Conservation (phyloP, 2,113 vertebrate genomes). For the Plotosus lineatus region DNA sequence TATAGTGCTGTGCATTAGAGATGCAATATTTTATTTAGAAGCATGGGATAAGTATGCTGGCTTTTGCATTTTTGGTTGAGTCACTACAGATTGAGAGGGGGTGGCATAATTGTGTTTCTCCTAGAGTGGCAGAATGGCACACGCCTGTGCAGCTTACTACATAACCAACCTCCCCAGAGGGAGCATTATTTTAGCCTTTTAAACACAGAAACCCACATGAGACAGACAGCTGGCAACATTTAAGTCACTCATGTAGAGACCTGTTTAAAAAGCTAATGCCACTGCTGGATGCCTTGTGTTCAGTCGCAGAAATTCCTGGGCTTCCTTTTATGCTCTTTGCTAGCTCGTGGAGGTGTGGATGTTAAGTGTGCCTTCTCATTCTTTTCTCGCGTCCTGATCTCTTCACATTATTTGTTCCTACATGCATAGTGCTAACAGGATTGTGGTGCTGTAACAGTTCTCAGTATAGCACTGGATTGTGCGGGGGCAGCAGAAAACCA, state of each 20-base stretch:
- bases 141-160: constrained; percentile 1
- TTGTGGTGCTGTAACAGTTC: neutral
- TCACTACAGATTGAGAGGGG: neutral
- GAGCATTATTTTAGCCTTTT: constrained; percentile 29
- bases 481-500: neutral
- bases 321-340: constrained; percentile 18
- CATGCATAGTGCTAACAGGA: neutral
- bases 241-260: constrained; percentile 35
- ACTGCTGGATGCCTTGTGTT: constrained; percentile 23
- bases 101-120: constrained; percentile 13
- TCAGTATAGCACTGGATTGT: neutral
- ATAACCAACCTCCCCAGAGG: neutral
- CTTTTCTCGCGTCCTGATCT: neutral
- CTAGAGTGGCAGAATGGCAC: constrained; percentile 2
- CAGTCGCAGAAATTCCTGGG: constrained; percentile 32
- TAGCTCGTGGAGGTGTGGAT: neutral
- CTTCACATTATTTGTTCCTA: neutral
- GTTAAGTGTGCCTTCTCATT: neutral
- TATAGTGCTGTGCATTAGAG: neutral
- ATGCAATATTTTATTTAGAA: neutral
- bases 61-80: constrained; percentile 11
- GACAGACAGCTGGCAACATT: constrained; percentile 33
- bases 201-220: constrained; percentile 27
- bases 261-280: constrained; percentile 21
- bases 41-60: neutral